Percentiles rank a stretch among this genome's conserved stretches.
These are phyloP conservation scores for Danio tinwini DNA, from an alignment of 2,797 vertebrate genomes.

Conservation along the genomic window DNA sequence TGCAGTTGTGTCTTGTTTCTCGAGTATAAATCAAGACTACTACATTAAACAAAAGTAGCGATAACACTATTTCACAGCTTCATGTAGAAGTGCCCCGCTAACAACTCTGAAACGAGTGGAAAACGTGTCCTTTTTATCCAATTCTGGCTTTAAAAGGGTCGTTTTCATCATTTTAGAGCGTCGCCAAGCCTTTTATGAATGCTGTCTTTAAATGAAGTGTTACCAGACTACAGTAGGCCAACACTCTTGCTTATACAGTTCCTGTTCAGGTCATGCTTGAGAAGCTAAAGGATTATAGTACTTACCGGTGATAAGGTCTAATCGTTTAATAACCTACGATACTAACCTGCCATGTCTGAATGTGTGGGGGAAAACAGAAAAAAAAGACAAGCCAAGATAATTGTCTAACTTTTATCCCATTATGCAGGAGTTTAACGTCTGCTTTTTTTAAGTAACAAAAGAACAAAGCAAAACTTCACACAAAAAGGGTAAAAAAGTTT, in stretches of 20 bases:
- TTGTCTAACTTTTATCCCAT: slow-evolving; percentile 69
- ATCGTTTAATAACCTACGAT: slow-evolving; percentile 78
- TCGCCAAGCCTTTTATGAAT: slow-evolving; percentile 72
- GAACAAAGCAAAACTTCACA: slow-evolving; percentile 40
- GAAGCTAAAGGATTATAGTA: slow-evolving; percentile 77
- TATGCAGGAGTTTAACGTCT: slow-evolving; percentile 62
- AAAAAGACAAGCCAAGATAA: slow-evolving; percentile 83
- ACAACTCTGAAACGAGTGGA: slow-evolving; percentile 70
- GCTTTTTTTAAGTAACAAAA: slow-evolving; percentile 51
- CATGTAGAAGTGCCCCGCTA: slow-evolving; percentile 71
- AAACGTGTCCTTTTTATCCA: slow-evolving; percentile 64
- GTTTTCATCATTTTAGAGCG: slow-evolving; percentile 72
- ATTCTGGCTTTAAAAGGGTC: slow-evolving; percentile 34
- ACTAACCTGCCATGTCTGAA: slow-evolving; percentile 89
- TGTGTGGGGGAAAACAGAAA: slow-evolving; percentile 78
- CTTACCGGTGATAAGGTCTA: slow-evolving; percentile 84
- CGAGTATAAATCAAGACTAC: slow-evolving; percentile 67
- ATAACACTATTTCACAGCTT: slow-evolving; percentile 86
- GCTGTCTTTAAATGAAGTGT: slow-evolving; percentile 84
- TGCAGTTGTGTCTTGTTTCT: slow-evolving; percentile 65
- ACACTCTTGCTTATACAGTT: slow-evolving; percentile 81
- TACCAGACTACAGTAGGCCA: slow-evolving; percentile 82
- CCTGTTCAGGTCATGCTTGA: slow-evolving; percentile 79
- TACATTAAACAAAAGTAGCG: slow-evolving; percentile 73
- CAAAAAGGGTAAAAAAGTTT: slow-evolving; percentile 25